Evolutionary conservation across 1,140 invertebrate genomes (phyloP).

Genomic region (Drosophila rufa): DNA sequence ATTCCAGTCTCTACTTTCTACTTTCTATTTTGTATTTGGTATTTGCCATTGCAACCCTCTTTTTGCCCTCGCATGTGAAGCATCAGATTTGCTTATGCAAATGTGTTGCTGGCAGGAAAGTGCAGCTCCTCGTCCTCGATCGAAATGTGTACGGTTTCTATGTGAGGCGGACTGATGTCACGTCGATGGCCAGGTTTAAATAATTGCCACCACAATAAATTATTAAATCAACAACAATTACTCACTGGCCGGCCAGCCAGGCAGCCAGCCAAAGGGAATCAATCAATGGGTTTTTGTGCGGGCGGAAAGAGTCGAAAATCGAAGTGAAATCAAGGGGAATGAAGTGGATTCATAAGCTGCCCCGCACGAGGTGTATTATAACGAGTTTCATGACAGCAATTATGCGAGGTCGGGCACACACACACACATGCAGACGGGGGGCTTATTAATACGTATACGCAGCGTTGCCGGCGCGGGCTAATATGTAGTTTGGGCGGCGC

Average conservation of each 20-base stretch:
- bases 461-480: constrained; percentile 39
- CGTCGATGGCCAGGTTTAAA: constrained; percentile 60
- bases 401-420: constrained; percentile 48
- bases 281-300: constrained; percentile 55
- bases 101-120: constrained; percentile 47
- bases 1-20: constrained; percentile 5
- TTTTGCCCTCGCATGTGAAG: constrained; percentile 32
- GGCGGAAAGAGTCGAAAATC: constrained; percentile 28
- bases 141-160: constrained; percentile 41
- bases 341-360: constrained; percentile 27
- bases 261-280: constrained; percentile 55
- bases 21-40: constrained; percentile 7
- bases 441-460: constrained; percentile 60
- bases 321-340: constrained; percentile 29
- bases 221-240: constrained; percentile 83
- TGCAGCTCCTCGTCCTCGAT: constrained; percentile 28
- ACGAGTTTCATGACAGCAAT: constrained; percentile 78
- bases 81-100: constrained; percentile 69
- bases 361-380: constrained; percentile 57
- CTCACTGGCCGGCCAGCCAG: constrained; percentile 49
- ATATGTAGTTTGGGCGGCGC: constrained; percentile 32
- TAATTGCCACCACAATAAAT: constrained; percentile 73
- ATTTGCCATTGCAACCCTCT: constrained; percentile 1
- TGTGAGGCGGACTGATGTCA: constrained; percentile 61
- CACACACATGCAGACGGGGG: background rate